These are phyloP conservation scores for Scolopax bukidnonensis DNA, from an alignment of 2,797 vertebrate species.

Conservation along the genomic window DNA sequence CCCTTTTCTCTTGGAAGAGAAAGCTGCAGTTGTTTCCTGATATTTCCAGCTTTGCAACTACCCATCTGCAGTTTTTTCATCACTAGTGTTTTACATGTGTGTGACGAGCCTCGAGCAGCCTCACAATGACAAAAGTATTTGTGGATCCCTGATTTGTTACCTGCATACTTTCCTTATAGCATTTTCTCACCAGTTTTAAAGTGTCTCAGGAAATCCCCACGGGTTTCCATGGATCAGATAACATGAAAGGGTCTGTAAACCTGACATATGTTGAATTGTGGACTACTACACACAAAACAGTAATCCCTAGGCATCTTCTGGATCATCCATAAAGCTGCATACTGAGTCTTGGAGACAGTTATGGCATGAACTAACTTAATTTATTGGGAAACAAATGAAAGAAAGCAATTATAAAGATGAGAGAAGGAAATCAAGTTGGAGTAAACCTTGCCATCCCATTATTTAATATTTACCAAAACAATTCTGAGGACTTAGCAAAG, in stretches of 20 bases:
- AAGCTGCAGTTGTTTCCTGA: slow-evolving; percentile 34
- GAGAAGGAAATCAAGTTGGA: background rate
- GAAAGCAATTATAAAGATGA: background rate
- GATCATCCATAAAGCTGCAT: background rate
- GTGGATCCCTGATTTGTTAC: slow-evolving; percentile 50
- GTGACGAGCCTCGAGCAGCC: slow-evolving; percentile 17
- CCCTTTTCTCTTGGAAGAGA: background rate
- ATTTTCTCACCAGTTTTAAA: slow-evolving; percentile 24
- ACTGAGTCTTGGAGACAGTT: background rate
- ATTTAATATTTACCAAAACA: background rate
- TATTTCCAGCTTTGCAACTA: slow-evolving; percentile 1
- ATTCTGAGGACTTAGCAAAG: background rate
- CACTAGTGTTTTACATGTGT: slow-evolving; percentile 21
- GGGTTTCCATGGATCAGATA: slow-evolving; percentile 5
- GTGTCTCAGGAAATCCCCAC: slow-evolving; percentile 35
- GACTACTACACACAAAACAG: background rate
- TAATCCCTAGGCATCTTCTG: background rate
- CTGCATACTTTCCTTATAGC: slow-evolving; percentile 2
- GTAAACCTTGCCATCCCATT: background rate
- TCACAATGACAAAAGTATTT: background rate
- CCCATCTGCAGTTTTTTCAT: slow-evolving; percentile 40
- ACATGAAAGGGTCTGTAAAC: slow-evolving; percentile 2
- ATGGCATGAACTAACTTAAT: background rate
- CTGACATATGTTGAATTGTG: background rate
- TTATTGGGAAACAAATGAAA: background rate